phyloP scores from a whole-genome alignment of 2,888 invertebrate genomes.

The Heliconius hortense region DNA sequence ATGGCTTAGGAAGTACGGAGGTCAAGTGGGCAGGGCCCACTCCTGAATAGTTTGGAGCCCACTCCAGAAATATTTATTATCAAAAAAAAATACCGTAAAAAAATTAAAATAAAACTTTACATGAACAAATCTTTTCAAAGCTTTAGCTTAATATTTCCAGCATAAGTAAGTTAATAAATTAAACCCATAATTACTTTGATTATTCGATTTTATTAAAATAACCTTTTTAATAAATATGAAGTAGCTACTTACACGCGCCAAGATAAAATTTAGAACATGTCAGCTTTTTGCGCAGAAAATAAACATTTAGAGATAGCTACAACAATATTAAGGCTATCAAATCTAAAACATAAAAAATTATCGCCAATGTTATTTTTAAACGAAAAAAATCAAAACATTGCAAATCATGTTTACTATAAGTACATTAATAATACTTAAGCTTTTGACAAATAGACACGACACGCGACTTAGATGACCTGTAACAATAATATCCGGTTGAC shows the following conservation, averaged over 20 bases:
- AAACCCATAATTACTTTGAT: neutral
- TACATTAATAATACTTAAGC: constrained; percentile 18
- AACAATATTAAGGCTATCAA: constrained; percentile 37
- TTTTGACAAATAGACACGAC: constrained; percentile 27
- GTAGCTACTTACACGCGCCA: constrained; percentile 1
- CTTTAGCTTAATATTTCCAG: too few relatives aligned
- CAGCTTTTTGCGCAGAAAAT: constrained; percentile 26
- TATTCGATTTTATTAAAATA: neutral
- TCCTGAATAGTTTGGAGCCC: too few relatives aligned
- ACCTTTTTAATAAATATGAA: neutral
- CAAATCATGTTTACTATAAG: constrained; percentile 11
- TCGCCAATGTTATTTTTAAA: constrained; percentile 22
- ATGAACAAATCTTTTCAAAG: too few relatives aligned
- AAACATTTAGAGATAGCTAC: constrained; percentile 28
- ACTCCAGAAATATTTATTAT: too few relatives aligned
- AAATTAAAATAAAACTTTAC: too few relatives aligned
- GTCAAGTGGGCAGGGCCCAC: too few relatives aligned
- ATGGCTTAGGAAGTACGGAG: too few relatives aligned
- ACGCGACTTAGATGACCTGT: constrained; percentile 31
- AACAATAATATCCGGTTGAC: constrained; percentile 62
- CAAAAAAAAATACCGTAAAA: too few relatives aligned
- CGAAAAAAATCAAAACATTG: constrained; percentile 27
- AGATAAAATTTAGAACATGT: constrained; percentile 29
- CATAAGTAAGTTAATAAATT: neutral
- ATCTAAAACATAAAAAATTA: constrained; percentile 28